Evolutionary conservation across 2,888 invertebrate genomes (phyloP), one percentile per base, ranked within the genome.

Genomic region (Desoria tigrina): DNA sequence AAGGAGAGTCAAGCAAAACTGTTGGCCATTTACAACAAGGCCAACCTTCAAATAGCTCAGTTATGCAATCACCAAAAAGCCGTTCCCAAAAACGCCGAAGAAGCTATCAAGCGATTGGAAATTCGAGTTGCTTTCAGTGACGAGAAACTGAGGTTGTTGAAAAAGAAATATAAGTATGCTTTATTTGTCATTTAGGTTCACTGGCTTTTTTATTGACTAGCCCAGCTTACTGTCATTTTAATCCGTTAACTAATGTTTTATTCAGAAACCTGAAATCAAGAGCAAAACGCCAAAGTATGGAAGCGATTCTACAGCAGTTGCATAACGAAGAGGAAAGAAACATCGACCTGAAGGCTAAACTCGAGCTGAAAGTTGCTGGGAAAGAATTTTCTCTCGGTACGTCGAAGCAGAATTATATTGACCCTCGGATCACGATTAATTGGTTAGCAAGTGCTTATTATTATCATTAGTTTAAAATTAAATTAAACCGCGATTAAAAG

Each of bases 51-150:
- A 7, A 18, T 55, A 4, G 55, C 55, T 14, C 21, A 55, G 21
- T 28, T 55, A 27, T 55, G 55, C 21, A 55, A 55, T 32, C 55
- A 55, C 21, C 27, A 55, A 18, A 55, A 55, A 28, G 18, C 55
- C 3, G 55, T 55, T 45, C 21, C 6, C 9, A 16, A 21, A 16
- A 16, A 45, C 16, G 16, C 16, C 45, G 16, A 45, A 6, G n/a
- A 45, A n/a, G 45, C 45, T 18, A 16, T 45, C 4, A 21, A 45
- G n/a, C 6, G n/a, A 45, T 16, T 45, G 45, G n/a, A 45, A 6
- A 21, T 6, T 45, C 16, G 21, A 45, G 21, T 45, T 6, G 45
- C 32, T 32, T 32, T 11, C 32, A 32, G 32, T 32, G 32, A 32
- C 11, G 32, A 32, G 11, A 32, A 32, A 32, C 32, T 32, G 32